phyloP scores from a whole-genome alignment of 2,797 vertebrate genomes.

The Oreortyx pictus region DNA sequence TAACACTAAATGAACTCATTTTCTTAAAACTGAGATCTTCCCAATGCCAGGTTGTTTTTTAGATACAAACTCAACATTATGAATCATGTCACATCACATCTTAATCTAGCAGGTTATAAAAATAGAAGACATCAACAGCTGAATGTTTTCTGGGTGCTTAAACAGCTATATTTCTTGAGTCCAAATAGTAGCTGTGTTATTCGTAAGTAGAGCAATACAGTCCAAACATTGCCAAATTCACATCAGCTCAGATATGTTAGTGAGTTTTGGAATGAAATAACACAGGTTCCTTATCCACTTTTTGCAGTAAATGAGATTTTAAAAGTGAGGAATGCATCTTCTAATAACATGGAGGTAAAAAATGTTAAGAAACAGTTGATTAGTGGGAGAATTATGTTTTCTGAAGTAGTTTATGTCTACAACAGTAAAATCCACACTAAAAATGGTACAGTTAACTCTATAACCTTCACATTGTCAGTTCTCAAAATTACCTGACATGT shows the following conservation, averaged over 20 bases:
- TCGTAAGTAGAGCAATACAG: background rate
- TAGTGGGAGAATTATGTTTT: background rate
- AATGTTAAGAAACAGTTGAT: background rate
- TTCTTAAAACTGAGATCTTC: background rate
- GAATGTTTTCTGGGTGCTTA: background rate
- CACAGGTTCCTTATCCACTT: background rate
- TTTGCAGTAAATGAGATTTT: background rate
- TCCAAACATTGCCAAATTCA: background rate
- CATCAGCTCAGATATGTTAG: background rate
- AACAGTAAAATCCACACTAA: background rate
- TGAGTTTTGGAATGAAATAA: slow-evolving; percentile 10
- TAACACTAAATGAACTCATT: background rate
- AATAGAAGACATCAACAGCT: background rate
- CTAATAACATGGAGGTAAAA: background rate
- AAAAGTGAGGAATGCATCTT: background rate
- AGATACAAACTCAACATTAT: background rate
- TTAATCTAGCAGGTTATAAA: background rate
- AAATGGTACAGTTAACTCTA: background rate
- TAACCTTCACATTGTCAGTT: background rate
- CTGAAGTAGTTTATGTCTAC: background rate
- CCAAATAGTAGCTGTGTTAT: background rate
- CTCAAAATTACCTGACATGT: accelerated
- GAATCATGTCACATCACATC: background rate
- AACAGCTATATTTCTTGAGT: background rate
- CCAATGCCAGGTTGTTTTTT: background rate